phyloP scores from a whole-genome alignment of 2,113 vertebrate species.

The Menidia beryllina region DNA sequence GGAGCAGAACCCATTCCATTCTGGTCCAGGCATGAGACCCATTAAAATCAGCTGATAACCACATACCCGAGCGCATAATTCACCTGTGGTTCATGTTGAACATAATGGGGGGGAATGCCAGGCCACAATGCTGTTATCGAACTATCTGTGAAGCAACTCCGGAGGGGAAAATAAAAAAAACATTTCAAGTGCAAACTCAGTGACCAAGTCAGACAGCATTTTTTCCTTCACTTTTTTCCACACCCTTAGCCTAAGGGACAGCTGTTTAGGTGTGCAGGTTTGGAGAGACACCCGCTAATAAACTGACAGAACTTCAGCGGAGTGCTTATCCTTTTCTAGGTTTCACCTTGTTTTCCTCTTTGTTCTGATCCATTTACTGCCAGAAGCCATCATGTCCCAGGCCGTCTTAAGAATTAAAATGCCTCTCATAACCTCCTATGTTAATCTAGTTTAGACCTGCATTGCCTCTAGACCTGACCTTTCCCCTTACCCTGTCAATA shows the following conservation, averaged over 20 bases:
- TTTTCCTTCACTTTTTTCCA: conserved; percentile 22
- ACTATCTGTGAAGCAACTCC: too few species aligned
- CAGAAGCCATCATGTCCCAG: conserved; percentile 21
- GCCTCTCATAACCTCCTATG: conserved; percentile 2
- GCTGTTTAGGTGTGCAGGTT: conserved; percentile 19
- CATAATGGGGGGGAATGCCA: not conserved
- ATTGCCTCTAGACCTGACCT: conserved; percentile 10
- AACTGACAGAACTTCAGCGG: conserved; percentile 31
- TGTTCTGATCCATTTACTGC: conserved; percentile 18
- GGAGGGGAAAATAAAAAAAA: too few species aligned
- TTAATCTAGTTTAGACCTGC: not conserved
- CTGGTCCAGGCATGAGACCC: too few species aligned
- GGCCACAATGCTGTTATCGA: not conserved
- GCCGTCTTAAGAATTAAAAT: not conserved
- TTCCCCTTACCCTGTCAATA: conserved; percentile 9
- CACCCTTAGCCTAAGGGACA: conserved; percentile 6
- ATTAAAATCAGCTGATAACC: not conserved
- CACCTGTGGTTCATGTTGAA: not conserved
- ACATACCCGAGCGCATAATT: not conserved
- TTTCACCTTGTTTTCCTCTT: conserved; percentile 3
- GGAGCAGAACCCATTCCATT: too few species aligned
- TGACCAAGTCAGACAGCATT: conserved; percentile 27
- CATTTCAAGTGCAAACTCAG: conserved; percentile 26
- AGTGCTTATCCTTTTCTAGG: not conserved
- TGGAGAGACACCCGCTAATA: conserved; percentile 2